Base-by-base conservation (phyloP, 2,888 invertebrate species). In the Cristatella mucedo region DNA sequence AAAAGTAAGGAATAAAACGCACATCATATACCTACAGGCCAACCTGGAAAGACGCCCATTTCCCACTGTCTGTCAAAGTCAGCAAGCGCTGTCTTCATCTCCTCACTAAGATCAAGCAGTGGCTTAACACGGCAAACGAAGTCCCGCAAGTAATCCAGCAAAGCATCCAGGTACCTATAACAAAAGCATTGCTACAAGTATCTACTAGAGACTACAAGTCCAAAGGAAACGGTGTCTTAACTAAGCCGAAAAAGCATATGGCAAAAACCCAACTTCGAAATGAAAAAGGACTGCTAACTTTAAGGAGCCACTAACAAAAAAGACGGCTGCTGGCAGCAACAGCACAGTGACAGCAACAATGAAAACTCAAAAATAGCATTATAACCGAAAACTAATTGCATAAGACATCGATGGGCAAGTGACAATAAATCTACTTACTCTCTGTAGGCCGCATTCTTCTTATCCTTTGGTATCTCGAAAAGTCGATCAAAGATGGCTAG, bases 401-500 rank as follows among this genome's bases (percentile, higher is more conserved):
- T n/a, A n/a, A n/a, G n/a, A n/a, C n/a, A n/a, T n/a, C n/a, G n/a
- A n/a, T n/a, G n/a, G n/a, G n/a, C n/a, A n/a, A n/a, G n/a, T n/a
- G n/a, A n/a, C n/a, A n/a, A n/a, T n/a, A n/a, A n/a, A n/a, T n/a
- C 83, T 40, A 80, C 80, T 62, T 82, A 85, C 68, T 62, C 64
- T 83, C 85, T 43, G 53, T 71, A 71, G 15, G 67, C 70, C 4
- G 68, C 58, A 52, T 68, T 72, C 50, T 74, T 74, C 36, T 62
- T 62, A 26, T 72, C 68, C 79, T 82, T 67, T 0, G 91, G 80
- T 56, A 95, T 82, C 55, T 97, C 95, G 65, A 82, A 91, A 13
- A 99, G 72, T 59, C 86, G 86, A 64, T 99, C 95, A 61, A 95
- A 91, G 43, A 80, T 78, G 46, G 81, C 79, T 45, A 99, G 68